Percentiles rank a stretch among this genome's conserved stretches.
These are phyloP conservation scores for Sinelater perroti DNA, from an alignment of 2,888 invertebrate species.

Conservation along the genomic window DNA sequence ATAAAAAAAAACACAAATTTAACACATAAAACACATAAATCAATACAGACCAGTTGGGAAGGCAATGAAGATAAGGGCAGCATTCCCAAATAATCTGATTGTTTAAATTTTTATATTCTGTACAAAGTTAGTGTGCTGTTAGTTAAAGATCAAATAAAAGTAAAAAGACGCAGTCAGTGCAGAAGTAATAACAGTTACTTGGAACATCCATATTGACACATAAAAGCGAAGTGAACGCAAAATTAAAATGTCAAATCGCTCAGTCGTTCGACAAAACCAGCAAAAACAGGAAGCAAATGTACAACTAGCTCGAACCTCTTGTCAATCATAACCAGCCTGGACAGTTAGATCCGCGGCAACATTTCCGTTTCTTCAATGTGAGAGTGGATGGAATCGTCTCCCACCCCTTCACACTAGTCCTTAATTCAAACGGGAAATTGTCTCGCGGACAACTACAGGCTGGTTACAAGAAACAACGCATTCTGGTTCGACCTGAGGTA, in stretches of 20 bases:
- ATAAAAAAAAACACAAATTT: conserved; percentile 13
- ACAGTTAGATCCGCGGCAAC: conserved; percentile 8
- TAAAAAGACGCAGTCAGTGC: conserved; percentile 31
- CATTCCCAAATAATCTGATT: neutral
- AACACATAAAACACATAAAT: neutral
- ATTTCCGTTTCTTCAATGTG: conserved; percentile 9
- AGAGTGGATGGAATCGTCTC: neutral
- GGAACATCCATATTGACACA: conserved; percentile 27
- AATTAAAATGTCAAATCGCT: conserved; percentile 25
- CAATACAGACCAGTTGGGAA: neutral
- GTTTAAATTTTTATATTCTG: conserved; percentile 12
- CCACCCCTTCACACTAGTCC: neutral
- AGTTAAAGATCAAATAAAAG: conserved; percentile 26
- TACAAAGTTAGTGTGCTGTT: conserved; percentile 33
- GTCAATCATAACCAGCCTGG: conserved; percentile 57
- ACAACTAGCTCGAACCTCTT: conserved; percentile 57
- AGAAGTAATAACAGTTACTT: conserved; percentile 19
- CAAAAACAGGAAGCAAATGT: conserved; percentile 60
- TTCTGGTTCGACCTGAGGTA: conserved; percentile 53
- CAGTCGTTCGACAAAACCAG: conserved; percentile 22
- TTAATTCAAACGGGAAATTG: conserved; percentile 4
- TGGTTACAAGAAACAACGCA: conserved; percentile 56
- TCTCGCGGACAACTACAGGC: conserved; percentile 45
- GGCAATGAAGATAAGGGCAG: neutral
- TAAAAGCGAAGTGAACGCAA: conserved; percentile 32